phyloP scores from a whole-genome alignment of 53 echinoderm and acorn worm species.

The Paelopatides confundens region DNA sequence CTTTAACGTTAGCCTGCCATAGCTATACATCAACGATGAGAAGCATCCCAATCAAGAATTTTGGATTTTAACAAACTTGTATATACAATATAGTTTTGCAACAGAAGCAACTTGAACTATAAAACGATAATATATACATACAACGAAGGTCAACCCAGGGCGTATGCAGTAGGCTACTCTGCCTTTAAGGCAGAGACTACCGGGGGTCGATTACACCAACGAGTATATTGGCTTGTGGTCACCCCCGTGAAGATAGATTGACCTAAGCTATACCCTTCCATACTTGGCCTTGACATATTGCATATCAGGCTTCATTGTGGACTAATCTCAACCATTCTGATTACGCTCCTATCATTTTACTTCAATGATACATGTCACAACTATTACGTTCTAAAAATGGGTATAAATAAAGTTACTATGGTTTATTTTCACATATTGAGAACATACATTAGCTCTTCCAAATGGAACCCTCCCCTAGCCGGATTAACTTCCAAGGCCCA shows the following conservation, averaged over 20 bases:
- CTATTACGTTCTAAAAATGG: not conserved
- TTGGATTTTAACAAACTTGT: too few relatives aligned
- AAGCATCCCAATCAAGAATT: too few relatives aligned
- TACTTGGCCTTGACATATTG: not conserved
- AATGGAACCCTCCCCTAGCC: too few relatives aligned
- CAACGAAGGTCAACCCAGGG: not conserved
- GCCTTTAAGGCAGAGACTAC: conserved; percentile 3
- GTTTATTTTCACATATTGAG: too few relatives aligned
- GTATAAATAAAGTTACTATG: too few relatives aligned
- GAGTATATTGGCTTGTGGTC: conserved; percentile 17
- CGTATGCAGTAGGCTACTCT: not conserved
- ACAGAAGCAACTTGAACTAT: too few relatives aligned
- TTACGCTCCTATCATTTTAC: not conserved
- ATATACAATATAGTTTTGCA: too few relatives aligned
- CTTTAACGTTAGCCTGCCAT: too few relatives aligned
- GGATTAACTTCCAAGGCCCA: too few relatives aligned
- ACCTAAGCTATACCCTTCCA: not conserved
- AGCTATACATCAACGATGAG: too few relatives aligned
- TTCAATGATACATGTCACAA: not conserved
- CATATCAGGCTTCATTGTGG: not conserved
- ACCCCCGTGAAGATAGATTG: conserved; percentile 25
- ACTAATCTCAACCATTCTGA: not conserved
- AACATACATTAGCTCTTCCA: too few relatives aligned
- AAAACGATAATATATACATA: too few relatives aligned
- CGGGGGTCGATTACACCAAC: not conserved